Evolutionary conservation across 2,888 invertebrate genomes (phyloP).

Genomic region (Amphipoea lucens): DNA sequence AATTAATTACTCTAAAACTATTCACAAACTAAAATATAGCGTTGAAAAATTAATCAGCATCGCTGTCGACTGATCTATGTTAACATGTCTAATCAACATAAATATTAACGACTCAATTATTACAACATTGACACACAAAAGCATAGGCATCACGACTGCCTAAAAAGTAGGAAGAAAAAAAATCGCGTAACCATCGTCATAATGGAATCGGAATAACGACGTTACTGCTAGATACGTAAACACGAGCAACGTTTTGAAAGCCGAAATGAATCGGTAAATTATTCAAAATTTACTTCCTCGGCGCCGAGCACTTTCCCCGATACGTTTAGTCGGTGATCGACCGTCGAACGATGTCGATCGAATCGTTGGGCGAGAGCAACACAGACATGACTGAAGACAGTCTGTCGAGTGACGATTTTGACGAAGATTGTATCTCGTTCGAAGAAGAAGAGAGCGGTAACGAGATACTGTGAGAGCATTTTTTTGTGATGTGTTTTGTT

Average conservation of each 20-base stretch:
- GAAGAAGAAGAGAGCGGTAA: slow-evolving; percentile 67
- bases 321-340: slow-evolving; percentile 75
- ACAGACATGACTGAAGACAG: slow-evolving; percentile 83
- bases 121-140: slow-evolving; percentile 56
- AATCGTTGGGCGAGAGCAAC: slow-evolving; percentile 65
- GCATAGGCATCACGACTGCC: slow-evolving; percentile 31
- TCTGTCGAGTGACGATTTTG: slow-evolving; percentile 72
- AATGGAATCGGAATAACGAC: slow-evolving; percentile 55
- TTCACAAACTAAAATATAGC: not conserved
- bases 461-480: slow-evolving; percentile 76
- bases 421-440: slow-evolving; percentile 44
- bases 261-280: slow-evolving; percentile 72
- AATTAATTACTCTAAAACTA: not conserved
- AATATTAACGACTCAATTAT: slow-evolving; percentile 40
- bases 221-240: slow-evolving; percentile 64
- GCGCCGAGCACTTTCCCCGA: slow-evolving; percentile 68
- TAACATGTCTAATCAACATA: slow-evolving; percentile 41
- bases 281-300: slow-evolving; percentile 73
- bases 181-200: slow-evolving; percentile 55
- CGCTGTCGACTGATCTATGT: not conserved
- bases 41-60: not conserved
- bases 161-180: slow-evolving; percentile 45
- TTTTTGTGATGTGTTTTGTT: slow-evolving; percentile 59
- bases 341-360: slow-evolving; percentile 75
- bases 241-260: slow-evolving; percentile 68